Base-by-base conservation (phyloP, 2,888 invertebrate genomes). In the Bellardia pandia region DNA sequence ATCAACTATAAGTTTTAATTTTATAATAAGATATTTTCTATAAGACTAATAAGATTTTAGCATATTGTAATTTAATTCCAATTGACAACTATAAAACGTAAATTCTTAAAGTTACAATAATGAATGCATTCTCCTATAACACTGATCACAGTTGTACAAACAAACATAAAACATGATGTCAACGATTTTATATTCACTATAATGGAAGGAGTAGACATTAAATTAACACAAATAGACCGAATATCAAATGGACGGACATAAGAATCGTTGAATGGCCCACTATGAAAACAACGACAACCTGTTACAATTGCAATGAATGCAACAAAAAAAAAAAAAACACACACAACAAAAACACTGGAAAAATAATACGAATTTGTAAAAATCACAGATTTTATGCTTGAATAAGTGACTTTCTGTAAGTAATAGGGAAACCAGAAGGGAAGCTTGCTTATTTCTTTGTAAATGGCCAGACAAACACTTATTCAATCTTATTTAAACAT, bases 181-280 rank as follows among this genome's bases (percentile, higher is more conserved):
- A 16, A 48, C 13, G n/a, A 45, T n/a, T 33, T 33, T n/a, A 75
- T 75, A 64, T 62, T 51, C 16, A 23, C 33, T 62, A 7, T 48
- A 51, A 62, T 62, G 56, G 42, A 9, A 30, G 51, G 13, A 53
- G 40, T 33, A 56, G 77, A 42, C 68, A 77, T 62, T 45, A 56
- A 58, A 77, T 68, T 77, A 30, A 66, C 33, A 53, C 23, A 68
- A 68, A 66, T 42, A 66, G n/a, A 66, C 7, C 42, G 37, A 42
- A 76, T n/a, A 16, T 5, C 48, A 33, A n/a, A 37, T 14, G 13
- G 30, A 58, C 42, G 23, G 13, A 77, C 53, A 53, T 14, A 42
- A 14, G 16, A 53, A 37, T 64, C 48, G 23, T 9, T 64, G 14
- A 53, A 68, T 56, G 0, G 42, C 30, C 1, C 14, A 53, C 53